Conservation (phyloP, 2,797 vertebrate species). For the Chelon auratus region DNA sequence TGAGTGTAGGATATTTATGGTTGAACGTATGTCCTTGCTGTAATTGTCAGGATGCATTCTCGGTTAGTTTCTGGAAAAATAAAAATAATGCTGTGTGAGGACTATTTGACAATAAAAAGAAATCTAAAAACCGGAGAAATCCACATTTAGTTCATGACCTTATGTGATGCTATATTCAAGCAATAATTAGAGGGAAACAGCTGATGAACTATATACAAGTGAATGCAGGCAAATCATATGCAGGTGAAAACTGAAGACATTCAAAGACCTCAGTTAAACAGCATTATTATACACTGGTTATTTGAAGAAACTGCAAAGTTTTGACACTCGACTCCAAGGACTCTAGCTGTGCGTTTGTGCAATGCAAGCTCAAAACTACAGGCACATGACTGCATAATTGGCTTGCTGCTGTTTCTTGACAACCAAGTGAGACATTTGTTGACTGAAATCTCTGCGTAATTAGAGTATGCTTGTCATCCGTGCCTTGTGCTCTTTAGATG, state of each 20-base stretch:
- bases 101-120: neutral
- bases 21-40: neutral
- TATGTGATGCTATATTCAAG: no score
- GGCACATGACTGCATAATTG: slow-evolving; percentile 68
- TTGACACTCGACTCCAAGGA: slow-evolving; percentile 25
- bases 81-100: neutral
- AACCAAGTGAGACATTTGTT: slow-evolving; percentile 70
- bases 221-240: neutral
- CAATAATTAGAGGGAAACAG: slow-evolving; percentile 3
- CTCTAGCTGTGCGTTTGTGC: slow-evolving; percentile 35
- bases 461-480: slow-evolving; percentile 56
- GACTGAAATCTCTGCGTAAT: slow-evolving; percentile 75
- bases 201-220: neutral
- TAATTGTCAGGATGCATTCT: neutral
- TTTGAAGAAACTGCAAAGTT: slow-evolving; percentile 28
- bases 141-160: no score
- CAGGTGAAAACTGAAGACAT: neutral
- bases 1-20: neutral
- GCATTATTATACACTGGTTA: slow-evolving; percentile 18
- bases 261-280: slow-evolving; percentile 6
- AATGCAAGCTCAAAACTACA: slow-evolving; percentile 40
- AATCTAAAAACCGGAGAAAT: neutral
- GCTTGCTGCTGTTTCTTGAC: slow-evolving; percentile 69
- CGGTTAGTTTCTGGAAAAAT: neutral
- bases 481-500: slow-evolving; percentile 69